These are phyloP conservation scores for Napeogenes inachia DNA, from an alignment of 2,888 invertebrate genomes.

Conservation along the genomic window DNA sequence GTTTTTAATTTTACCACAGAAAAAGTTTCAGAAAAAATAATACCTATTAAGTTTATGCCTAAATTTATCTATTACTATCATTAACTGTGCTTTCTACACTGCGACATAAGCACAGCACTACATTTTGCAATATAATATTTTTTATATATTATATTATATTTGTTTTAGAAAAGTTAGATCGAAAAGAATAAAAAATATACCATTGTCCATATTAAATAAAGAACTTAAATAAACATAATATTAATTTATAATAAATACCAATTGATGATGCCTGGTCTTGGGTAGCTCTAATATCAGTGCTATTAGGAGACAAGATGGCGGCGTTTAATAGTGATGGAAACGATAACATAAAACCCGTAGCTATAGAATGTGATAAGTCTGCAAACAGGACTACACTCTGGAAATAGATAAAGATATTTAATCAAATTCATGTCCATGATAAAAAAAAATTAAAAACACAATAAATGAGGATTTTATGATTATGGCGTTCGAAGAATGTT, in stretches of 20 bases:
- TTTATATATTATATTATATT: too few species aligned
- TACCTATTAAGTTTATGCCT: too few species aligned
- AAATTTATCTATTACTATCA: too few species aligned
- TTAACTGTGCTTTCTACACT: too few species aligned
- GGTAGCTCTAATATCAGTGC: constrained; percentile 39
- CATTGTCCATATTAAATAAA: not conserved
- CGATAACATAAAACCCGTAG: constrained; percentile 38
- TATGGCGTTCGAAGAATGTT: too few species aligned
- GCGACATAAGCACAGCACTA: too few species aligned
- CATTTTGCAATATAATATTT: too few species aligned
- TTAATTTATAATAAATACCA: constrained; percentile 37
- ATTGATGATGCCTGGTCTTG: constrained; percentile 46
- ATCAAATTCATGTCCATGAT: too few species aligned
- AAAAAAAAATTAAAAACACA: not conserved
- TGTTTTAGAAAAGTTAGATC: too few species aligned
- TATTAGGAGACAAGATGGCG: constrained; percentile 36
- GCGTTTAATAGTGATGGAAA: constrained; percentile 43
- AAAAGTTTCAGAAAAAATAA: too few species aligned
- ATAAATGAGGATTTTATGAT: not conserved
- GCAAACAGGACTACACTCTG: constrained; percentile 15
- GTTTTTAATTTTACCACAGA: too few species aligned
- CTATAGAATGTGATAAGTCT: constrained; percentile 30
- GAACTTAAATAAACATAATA: not conserved
- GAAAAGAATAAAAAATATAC: too few species aligned
- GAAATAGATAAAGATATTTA: constrained; percentile 2